These are phyloP conservation scores for Chlorops oryzae DNA, from an alignment of 1,140 invertebrate genomes.

Conservation along the genomic window DNA sequence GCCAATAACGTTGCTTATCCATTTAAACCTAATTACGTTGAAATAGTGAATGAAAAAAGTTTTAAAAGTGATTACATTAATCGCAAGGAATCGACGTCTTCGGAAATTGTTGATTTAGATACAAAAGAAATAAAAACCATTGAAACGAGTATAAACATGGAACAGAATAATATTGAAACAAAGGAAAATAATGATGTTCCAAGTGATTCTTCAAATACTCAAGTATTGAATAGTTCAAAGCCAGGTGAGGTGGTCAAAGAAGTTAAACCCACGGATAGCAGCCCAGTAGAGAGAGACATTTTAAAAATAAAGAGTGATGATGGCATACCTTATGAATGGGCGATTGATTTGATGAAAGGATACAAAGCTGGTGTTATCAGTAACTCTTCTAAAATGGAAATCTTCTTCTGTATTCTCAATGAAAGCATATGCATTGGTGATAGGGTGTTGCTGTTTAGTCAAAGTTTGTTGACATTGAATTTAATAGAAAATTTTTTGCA, in stretches of 20 bases:
- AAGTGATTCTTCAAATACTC: too few relatives aligned
- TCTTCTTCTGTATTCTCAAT: constrained; percentile 89
- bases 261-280: too few relatives aligned
- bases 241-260: too few relatives aligned
- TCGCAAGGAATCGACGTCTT: too few relatives aligned
- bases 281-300: constrained; percentile 28
- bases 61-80: too few relatives aligned
- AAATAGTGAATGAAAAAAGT: constrained; percentile 24
- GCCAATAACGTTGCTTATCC: constrained; percentile 17
- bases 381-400: constrained; percentile 91
- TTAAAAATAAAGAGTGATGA: constrained; percentile 52
- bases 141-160: constrained; percentile 44
- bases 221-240: too few relatives aligned
- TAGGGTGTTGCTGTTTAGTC: constrained; percentile 92
- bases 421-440: constrained; percentile 83
- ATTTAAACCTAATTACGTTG: constrained; percentile 34
- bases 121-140: constrained; percentile 56
- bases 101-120: constrained; percentile 55
- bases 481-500: constrained; percentile 94
- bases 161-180: constrained; percentile 22
- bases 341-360: constrained; percentile 75
- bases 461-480: constrained; percentile 92
- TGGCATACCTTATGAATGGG: constrained; percentile 81
- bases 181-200: constrained; percentile 18
- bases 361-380: constrained; percentile 85